Percentiles rank a stretch among this genome's conserved stretches.
These are phyloP conservation scores for Crotalus helleri DNA, from an alignment of 2,113 vertebrate genomes.

Conservation along the genomic window DNA sequence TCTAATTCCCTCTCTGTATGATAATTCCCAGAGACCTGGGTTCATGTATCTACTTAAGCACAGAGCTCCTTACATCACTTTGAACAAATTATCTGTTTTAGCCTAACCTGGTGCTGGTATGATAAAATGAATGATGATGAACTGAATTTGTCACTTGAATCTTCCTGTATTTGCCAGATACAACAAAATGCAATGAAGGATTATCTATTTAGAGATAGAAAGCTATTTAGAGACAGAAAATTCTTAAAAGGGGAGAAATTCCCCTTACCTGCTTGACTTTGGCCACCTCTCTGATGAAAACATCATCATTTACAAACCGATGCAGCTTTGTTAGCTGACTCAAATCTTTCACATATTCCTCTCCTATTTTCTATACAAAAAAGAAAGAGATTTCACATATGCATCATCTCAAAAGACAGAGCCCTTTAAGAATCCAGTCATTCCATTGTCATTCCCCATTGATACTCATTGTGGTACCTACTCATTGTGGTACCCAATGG, in stretches of 20 bases:
- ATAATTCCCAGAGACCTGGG: neutral
- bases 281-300: constrained; percentile 84
- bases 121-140: neutral
- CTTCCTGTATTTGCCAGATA: neutral
- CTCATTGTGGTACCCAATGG: neutral
- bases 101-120: neutral
- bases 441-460: neutral
- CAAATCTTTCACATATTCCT: constrained; percentile 89
- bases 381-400: neutral
- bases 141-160: neutral
- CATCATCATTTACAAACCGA: constrained; percentile 72
- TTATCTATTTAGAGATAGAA: too few species aligned
- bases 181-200: neutral
- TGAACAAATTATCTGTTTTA: neutral
- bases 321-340: constrained; percentile 82
- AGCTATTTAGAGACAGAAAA: neutral
- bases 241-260: neutral
- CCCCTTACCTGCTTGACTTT: constrained; percentile 89
- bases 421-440: neutral
- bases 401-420: neutral
- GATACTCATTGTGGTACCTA: neutral
- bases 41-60: neutral
- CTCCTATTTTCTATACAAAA: constrained; percentile 83
- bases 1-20: neutral
- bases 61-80: neutral